Percentiles rank a stretch among this genome's conserved stretches.
Conservation (phyloP, 1,140 invertebrate genomes). For the Diabrotica undecimpunctata region DNA sequence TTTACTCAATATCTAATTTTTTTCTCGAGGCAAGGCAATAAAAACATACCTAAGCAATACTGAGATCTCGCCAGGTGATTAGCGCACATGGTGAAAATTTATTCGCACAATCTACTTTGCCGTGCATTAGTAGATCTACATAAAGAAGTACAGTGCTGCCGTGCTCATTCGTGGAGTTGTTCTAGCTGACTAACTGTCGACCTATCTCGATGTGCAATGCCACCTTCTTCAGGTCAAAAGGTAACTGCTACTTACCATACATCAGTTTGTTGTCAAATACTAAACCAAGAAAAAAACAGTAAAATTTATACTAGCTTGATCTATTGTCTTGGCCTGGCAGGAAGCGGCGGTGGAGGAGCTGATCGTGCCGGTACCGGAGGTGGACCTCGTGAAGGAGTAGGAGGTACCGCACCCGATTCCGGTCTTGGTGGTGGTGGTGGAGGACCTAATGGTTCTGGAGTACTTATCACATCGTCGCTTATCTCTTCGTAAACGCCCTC, state of each 20-base stretch:
- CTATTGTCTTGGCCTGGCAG: slow-evolving; percentile 55
- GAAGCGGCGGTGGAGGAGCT: slow-evolving; percentile 65
- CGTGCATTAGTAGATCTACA: too few relatives aligned
- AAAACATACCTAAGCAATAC: too few relatives aligned
- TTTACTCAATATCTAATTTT: too few relatives aligned
- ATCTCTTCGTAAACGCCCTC: slow-evolving; percentile 57
- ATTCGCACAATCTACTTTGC: too few relatives aligned
- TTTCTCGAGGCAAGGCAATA: too few relatives aligned
- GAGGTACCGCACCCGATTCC: slow-evolving; percentile 50
- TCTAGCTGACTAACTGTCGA: too few relatives aligned
- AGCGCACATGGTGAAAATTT: too few relatives aligned
- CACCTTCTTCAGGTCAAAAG: not conserved
- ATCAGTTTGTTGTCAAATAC: not conserved
- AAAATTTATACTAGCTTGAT: not conserved
- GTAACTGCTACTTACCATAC: not conserved
- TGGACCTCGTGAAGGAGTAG: slow-evolving; percentile 54
- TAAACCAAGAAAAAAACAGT: not conserved
- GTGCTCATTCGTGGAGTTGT: too few relatives aligned
- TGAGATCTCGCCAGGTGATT: too few relatives aligned
- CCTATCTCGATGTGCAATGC: not conserved
- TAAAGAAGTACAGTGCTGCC: too few relatives aligned
- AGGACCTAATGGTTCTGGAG: slow-evolving; percentile 52
- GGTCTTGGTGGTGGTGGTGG: slow-evolving; percentile 64
- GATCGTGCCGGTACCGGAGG: slow-evolving; percentile 62
- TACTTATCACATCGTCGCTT: slow-evolving; percentile 47